Percentiles rank a stretch among this genome's conserved stretches.
These are phyloP conservation scores for Calliphora vicina DNA, from an alignment of 1,140 invertebrate species.

Conservation along the genomic window DNA sequence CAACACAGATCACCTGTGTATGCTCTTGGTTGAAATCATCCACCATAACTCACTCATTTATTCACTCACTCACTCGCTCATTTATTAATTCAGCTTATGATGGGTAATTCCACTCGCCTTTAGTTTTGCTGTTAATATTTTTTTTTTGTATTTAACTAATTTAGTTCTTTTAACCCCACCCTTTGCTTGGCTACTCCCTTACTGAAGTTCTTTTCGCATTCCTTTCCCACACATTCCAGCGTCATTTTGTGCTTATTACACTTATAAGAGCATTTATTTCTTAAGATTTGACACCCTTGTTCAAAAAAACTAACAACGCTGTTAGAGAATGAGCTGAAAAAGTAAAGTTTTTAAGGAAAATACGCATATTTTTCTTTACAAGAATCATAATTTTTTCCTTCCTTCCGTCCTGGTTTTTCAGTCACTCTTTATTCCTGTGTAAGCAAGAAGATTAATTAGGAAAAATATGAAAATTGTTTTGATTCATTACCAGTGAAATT, in stretches of 20 bases:
- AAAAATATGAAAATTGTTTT: constrained; percentile 54
- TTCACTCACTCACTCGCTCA: neutral
- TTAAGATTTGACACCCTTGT: constrained; percentile 26
- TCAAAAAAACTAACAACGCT: neutral
- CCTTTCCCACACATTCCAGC: neutral
- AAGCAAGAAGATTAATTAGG: constrained; percentile 55
- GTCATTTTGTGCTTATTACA: constrained; percentile 33
- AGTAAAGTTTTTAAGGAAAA: neutral
- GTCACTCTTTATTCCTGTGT: neutral
- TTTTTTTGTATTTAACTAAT: neutral
- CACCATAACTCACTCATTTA: neutral
- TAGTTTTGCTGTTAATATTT: neutral
- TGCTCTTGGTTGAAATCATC: neutral
- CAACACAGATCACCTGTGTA: no score
- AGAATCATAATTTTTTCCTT: constrained; percentile 1
- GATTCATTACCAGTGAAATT: constrained; percentile 47
- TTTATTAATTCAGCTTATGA: neutral
- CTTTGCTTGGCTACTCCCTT: neutral
- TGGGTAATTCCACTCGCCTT: neutral
- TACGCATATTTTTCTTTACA: neutral
- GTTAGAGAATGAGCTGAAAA: neutral
- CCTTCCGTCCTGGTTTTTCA: neutral
- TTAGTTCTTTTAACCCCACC: neutral
- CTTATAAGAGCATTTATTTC: constrained; percentile 30
- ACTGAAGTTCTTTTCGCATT: neutral